phyloP scores from a whole-genome alignment of 37 sponge, comb jelly and placozoan species.

The Hormiphora californensis region DNA sequence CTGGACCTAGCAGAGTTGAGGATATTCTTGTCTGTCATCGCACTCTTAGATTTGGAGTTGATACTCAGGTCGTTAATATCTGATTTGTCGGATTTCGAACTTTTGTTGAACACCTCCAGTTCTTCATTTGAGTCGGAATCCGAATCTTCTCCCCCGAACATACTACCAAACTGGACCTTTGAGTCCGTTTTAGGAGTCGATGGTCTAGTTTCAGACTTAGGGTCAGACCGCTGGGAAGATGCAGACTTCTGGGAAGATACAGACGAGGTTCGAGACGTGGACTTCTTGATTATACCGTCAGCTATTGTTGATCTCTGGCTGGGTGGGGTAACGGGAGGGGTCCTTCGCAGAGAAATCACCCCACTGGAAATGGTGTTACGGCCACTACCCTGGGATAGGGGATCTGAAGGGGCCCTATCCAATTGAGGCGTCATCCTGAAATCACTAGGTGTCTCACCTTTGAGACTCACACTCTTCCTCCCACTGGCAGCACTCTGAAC shows the following conservation, averaged over 20 bases:
- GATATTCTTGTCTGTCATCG: constrained; percentile 35
- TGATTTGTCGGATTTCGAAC: neutral
- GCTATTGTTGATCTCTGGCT: constrained; percentile 34
- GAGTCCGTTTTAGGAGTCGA: neutral
- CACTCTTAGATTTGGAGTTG: constrained; percentile 12
- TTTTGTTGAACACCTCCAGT: neutral
- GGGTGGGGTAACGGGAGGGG: neutral
- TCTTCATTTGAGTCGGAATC: constrained; percentile 20
- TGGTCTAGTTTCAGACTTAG: no score
- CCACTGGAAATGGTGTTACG: neutral
- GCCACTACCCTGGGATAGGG: neutral
- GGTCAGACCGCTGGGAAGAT: no score
- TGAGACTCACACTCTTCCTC: constrained; percentile 4
- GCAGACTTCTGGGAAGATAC: no score
- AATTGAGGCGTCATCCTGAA: constrained; percentile 19
- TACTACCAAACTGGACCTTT: constrained; percentile 43
- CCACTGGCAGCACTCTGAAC: constrained; percentile 3
- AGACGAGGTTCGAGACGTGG: no score
- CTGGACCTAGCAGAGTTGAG: constrained; percentile 39
- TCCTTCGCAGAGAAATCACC: neutral
- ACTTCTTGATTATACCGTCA: constrained; percentile 17
- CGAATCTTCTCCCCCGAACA: constrained; percentile 6
- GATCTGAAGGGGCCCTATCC: neutral
- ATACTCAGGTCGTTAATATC: constrained; percentile 37
- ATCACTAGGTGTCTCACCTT: constrained; percentile 50